phyloP scores from a whole-genome alignment of 2,113 vertebrate genomes.

The Calyptomena viridis region DNA sequence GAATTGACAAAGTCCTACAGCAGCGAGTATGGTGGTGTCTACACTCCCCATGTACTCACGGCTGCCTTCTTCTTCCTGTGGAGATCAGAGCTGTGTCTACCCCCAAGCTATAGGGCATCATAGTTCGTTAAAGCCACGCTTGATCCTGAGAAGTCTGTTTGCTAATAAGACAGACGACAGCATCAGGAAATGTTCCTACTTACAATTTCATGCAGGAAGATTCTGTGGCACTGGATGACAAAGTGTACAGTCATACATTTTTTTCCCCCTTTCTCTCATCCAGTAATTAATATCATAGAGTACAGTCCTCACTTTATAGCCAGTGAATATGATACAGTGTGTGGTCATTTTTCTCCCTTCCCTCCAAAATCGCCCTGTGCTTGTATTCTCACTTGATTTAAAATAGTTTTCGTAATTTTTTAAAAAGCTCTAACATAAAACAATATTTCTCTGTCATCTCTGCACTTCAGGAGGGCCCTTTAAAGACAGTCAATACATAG shows the following conservation, averaged over 20 bases:
- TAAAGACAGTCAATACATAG: not conserved
- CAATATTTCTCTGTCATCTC: not conserved
- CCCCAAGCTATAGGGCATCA: not conserved
- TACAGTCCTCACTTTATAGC: not conserved
- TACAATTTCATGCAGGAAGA: conserved; percentile 9
- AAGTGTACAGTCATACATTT: not conserved
- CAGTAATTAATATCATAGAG: not conserved
- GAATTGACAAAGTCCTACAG: not conserved
- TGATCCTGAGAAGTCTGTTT: not conserved
- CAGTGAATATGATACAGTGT: not conserved
- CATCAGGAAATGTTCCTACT: conserved; percentile 1
- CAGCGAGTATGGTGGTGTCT: not conserved
- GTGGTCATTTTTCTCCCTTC: not conserved
- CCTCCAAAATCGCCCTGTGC: not conserved
- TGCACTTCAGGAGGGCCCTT: not conserved
- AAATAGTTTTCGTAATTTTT: not conserved
- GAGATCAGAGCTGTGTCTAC: conserved; percentile 3
- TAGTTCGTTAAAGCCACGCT: not conserved
- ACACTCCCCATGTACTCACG: not conserved
- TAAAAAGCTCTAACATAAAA: not conserved
- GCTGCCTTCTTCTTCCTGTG: not conserved
- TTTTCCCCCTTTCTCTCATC: not conserved
- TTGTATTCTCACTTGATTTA: not conserved
- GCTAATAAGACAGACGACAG: not conserved
- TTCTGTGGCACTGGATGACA: conserved; percentile 2